These are phyloP conservation scores for Agonopterix arenella DNA, from an alignment of 2,888 invertebrate genomes.

Conservation along the genomic window DNA sequence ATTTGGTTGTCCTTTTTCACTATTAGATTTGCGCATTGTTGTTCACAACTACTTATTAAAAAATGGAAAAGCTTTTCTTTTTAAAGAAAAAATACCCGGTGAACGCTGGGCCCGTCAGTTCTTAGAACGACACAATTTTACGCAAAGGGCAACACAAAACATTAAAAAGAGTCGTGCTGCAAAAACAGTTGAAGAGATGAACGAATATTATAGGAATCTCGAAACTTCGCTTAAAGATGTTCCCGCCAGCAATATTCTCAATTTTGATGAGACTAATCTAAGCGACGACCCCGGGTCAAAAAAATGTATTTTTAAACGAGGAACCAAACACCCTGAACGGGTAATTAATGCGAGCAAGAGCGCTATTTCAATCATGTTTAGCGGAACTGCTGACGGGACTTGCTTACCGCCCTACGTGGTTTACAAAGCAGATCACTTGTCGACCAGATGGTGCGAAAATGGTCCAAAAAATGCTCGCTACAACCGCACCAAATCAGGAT, in stretches of 20 bases:
- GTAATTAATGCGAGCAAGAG: slow-evolving; percentile 31
- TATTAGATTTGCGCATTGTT: slow-evolving; percentile 8
- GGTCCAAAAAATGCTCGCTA: slow-evolving; percentile 36
- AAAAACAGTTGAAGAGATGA: slow-evolving; percentile 7
- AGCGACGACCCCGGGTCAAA: slow-evolving; percentile 13
- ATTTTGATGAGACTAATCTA: slow-evolving; percentile 12
- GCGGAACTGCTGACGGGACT: slow-evolving; percentile 24
- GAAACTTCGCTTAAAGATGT: slow-evolving; percentile 1
- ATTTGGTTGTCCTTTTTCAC: slow-evolving; percentile 9
- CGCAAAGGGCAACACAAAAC: slow-evolving; percentile 8
- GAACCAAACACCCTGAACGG: slow-evolving; percentile 32
- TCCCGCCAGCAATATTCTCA: slow-evolving; percentile 1
- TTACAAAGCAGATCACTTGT: slow-evolving; percentile 41
- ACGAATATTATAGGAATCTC: slow-evolving; percentile 1
- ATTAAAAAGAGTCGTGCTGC: slow-evolving; percentile 8
- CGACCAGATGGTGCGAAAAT: slow-evolving; percentile 32
- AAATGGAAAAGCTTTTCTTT: slow-evolving; percentile 3
- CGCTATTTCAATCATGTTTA: slow-evolving; percentile 34
- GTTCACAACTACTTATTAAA: slow-evolving; percentile 7
- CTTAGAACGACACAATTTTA: background rate
- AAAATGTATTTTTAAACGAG: slow-evolving; percentile 23
- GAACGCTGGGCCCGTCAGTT: background rate
- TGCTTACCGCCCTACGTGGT: slow-evolving; percentile 35
- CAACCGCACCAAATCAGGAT: slow-evolving; percentile 35
- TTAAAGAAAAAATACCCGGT: background rate